phyloP scores from a whole-genome alignment of 2,888 invertebrate genomes.

The Bimastos eiseni region DNA sequence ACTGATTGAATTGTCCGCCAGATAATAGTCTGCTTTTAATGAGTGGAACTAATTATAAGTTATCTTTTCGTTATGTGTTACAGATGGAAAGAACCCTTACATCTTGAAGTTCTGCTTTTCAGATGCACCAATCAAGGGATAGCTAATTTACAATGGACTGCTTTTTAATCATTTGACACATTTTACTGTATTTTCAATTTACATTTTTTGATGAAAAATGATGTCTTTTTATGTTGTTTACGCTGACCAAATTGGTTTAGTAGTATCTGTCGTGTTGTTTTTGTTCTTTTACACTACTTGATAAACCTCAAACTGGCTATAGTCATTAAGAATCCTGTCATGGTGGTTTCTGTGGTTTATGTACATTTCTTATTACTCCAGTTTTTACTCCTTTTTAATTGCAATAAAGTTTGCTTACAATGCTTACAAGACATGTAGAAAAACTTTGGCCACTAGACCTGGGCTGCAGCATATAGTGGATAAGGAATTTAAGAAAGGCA shows the following conservation, averaged over 20 bases:
- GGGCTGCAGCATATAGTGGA: too few relatives aligned
- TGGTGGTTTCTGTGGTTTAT: too few relatives aligned
- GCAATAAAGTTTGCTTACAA: too few relatives aligned
- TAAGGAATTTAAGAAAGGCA: too few relatives aligned
- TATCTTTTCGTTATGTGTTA: constrained; percentile 56
- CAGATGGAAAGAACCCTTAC: constrained; percentile 96
- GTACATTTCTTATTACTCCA: too few relatives aligned
- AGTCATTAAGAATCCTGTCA: background rate
- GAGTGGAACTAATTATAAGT: background rate
- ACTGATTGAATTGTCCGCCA: background rate
- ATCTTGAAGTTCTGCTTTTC: constrained; percentile 98
- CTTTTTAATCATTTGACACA: background rate
- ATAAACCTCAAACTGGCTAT: background rate
- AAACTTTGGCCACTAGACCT: too few relatives aligned
- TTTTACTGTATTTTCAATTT: background rate
- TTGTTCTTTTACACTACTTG: background rate
- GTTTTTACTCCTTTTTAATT: too few relatives aligned
- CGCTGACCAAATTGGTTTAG: background rate
- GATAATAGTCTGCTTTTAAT: background rate
- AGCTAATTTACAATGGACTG: background rate
- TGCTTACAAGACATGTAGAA: too few relatives aligned
- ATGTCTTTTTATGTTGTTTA: background rate
- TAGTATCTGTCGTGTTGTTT: background rate
- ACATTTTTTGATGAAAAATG: background rate
- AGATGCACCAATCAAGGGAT: constrained; percentile 67